Percentiles rank a stretch among this genome's conserved stretches.
Evolutionary conservation across 1,140 invertebrate genomes (phyloP).

Genomic region (Rhagoletis zephyria): DNA sequence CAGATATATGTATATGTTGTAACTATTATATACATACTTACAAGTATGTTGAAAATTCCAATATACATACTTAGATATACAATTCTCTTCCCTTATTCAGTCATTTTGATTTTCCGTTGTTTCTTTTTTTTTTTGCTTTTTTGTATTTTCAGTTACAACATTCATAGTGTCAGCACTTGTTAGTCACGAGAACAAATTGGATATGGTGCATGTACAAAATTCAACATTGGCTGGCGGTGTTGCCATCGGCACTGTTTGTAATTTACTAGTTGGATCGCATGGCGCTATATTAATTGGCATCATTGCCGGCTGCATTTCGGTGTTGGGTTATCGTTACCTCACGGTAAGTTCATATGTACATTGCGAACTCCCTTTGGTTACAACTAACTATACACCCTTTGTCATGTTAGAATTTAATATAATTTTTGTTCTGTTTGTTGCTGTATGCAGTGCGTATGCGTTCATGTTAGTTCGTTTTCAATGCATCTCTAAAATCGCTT

Average conservation of each 20-base stretch:
- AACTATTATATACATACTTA: background rate
- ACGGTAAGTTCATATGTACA: slow-evolving; percentile 78
- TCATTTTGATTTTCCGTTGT: background rate
- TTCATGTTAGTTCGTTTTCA: background rate
- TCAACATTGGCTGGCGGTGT: slow-evolving; percentile 87
- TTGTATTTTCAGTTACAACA: slow-evolving; percentile 79
- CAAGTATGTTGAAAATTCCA: background rate
- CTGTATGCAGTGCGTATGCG: background rate
- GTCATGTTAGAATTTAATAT: slow-evolving; percentile 30
- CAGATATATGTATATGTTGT: no score
- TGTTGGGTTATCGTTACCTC: slow-evolving; percentile 87
- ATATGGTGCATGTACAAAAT: slow-evolving; percentile 93
- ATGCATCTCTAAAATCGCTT: background rate
- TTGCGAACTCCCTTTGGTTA: background rate
- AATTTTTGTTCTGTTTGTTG: background rate
- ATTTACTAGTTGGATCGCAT: slow-evolving; percentile 89
- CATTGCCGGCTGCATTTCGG: slow-evolving; percentile 86
- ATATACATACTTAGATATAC: background rate
- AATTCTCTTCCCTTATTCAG: background rate
- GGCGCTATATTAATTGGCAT: slow-evolving; percentile 89
- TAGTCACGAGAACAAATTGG: slow-evolving; percentile 86
- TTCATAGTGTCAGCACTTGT: slow-evolving; percentile 88
- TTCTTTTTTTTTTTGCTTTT: background rate
- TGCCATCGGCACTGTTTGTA: slow-evolving; percentile 78
- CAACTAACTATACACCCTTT: background rate